Evolutionary conservation across 2,888 invertebrate genomes (phyloP), one percentile per base, ranked within the genome.

Genomic region (Sussaba pulchella): DNA sequence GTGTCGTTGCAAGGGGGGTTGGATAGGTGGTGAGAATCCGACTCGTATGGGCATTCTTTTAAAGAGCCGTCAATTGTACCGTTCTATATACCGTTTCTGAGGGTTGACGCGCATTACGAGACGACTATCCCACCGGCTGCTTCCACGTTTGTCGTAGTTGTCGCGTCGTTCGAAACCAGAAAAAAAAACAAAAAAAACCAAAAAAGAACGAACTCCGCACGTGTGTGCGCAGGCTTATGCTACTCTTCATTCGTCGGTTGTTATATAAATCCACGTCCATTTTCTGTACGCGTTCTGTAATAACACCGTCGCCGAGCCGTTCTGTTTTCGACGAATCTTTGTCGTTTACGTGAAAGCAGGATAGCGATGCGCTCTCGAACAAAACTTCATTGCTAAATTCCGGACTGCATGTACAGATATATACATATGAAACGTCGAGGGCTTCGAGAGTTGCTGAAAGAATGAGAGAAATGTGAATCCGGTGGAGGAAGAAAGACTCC

Each of bases 61-160:
- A 86, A 87, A 89, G 88, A 89, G 88, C 88, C 88, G 91, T 91
- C 91, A 91, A 92, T 92, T 92, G 91, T 92, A 87, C 87, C 86
- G 85, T 87, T 89, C 87, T 90, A 85, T 90, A 87, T 84, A 82
- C 59, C 85, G 85, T 88, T 86, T 87, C 88, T 82, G 88, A 88
- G 89, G 89, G 90, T 89, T 91, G 90, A 89, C 54, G 59, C 39
- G 36, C 57, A 26, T 57, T 71, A 64, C 21, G 54, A 41, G 59
- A 64, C 66, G 31, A 14, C 41, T 52, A 36, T 41, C 41, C 39
- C 61, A 61, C 41, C 43, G 70, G 57, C 26, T 36, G 57, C 31
- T 70, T 70, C 41, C 12, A 17, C 70, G 19, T 57, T 31, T 54
- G 54, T 57, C 57, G 57, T 17, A 70, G 54, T 70, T 54, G 24